Conservation (phyloP, 2,113 vertebrate species). For the Microcebus murinus region DNA sequence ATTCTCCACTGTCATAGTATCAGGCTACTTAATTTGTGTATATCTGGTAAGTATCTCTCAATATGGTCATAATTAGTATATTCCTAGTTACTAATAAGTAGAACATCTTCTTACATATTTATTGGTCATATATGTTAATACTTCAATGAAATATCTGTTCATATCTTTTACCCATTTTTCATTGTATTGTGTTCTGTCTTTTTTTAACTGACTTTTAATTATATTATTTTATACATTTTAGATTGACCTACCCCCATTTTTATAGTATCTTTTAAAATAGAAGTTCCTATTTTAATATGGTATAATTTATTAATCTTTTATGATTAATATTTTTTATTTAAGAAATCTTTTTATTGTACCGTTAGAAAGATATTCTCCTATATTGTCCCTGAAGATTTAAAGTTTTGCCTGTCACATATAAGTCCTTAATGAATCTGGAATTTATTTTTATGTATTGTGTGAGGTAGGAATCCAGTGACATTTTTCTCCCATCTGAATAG, state of each 20-base stretch:
- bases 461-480: not conserved
- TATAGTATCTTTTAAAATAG: not conserved
- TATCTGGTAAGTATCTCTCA: not conserved
- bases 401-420: not conserved
- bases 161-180: not conserved
- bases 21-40: not conserved
- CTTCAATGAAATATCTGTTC: not conserved
- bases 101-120: not conserved
- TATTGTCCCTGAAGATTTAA: not conserved
- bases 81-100: not conserved
- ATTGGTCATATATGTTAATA: not conserved
- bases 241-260: not conserved
- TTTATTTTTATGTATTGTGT: not conserved
- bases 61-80: not conserved
- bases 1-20: not conserved
- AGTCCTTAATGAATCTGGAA: not conserved
- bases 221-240: not conserved
- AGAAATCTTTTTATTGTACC: not conserved
- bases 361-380: not conserved
- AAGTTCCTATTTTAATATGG: not conserved
- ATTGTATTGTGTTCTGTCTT: not conserved
- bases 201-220: not conserved
- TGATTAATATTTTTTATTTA: not conserved
- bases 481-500: constrained; percentile 7
- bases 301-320: constrained; percentile 4